Base-by-base conservation (phyloP, 2,113 vertebrate genomes). In the Sciurus niger region DNA sequence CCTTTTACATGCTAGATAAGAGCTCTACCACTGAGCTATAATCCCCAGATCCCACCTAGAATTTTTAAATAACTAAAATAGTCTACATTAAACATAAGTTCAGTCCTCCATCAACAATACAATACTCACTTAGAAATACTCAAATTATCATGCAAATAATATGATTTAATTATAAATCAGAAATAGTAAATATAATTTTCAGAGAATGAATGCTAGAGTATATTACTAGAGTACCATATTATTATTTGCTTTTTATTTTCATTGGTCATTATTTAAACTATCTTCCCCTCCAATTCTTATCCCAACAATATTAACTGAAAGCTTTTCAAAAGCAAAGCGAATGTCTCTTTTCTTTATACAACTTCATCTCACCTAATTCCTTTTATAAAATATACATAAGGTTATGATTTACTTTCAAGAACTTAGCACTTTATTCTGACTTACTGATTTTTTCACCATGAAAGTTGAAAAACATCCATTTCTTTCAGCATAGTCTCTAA, bases 381-480 rank as follows among this genome's bases (percentile, higher is more conserved):
- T 95, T 90, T 91, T 53, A 68, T 9, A 93, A 2, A n/a, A 43
- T 63, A 5, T 83, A 28, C 13, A 37, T 1, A 5, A 53, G 93
- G 77, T 24, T 86, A 53, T 58, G 51, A 0, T n/a, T 80, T 92
- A 40, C 37, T 84, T 53, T 84, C 20, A 86, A 89, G 48, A 89
- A 94, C 25, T 94, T 46, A 87, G 40, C 28, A 70, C 24, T 40
- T 78, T 58, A 58, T 58, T 58, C 55, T 84, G 18, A 63, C 4
- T 97, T 43, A 76, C 8, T 43, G 55, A 58, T 89, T 72, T 67
- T 96, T 74, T 92, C 34, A 88, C 13, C 46, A 92, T 0, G 6
- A 34, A 96, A 95, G 22, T 6, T 90, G 70, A 85, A 95, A 95
- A 82, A n/a, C 20, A 84, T 55, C 17, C 53, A 14, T n/a, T 96